Evolutionary conservation across 2,113 vertebrate species (phyloP).

Genomic region (Nyctereutes procyonoides): DNA sequence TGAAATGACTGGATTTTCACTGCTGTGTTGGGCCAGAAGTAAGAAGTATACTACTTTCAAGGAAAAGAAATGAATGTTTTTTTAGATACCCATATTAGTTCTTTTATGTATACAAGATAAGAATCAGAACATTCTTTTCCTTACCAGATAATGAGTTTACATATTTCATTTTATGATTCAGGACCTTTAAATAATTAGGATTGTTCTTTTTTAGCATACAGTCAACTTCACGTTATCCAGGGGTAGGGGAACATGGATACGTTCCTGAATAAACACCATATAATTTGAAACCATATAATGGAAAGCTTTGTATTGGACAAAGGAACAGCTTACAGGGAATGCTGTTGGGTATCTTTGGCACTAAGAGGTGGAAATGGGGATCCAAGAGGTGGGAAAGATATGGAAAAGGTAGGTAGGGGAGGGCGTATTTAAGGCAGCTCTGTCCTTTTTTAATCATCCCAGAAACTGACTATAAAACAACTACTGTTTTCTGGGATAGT

Average conservation of each 20-base stretch:
- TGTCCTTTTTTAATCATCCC: background rate
- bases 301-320: slow-evolving; percentile 64
- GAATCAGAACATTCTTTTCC: slow-evolving; percentile 59
- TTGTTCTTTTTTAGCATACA: slow-evolving; percentile 63
- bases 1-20: slow-evolving; percentile 70
- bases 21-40: slow-evolving; percentile 57
- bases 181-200: slow-evolving; percentile 67
- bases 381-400: slow-evolving; percentile 57
- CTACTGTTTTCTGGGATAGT: background rate
- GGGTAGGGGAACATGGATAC: slow-evolving; percentile 51
- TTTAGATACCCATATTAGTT: slow-evolving; percentile 11
- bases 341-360: slow-evolving; percentile 63
- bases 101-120: slow-evolving; percentile 24
- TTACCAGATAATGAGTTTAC: slow-evolving; percentile 61
- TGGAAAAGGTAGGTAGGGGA: slow-evolving; percentile 68
- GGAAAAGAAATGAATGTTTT: slow-evolving; percentile 54
- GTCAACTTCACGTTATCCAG: slow-evolving; percentile 68
- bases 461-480: background rate
- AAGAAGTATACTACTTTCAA: slow-evolving; percentile 52
- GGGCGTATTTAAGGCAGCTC: slow-evolving; percentile 28
- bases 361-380: slow-evolving; percentile 67
- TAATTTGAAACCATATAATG: slow-evolving; percentile 68
- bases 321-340: slow-evolving; percentile 54
- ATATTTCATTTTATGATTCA: slow-evolving; percentile 59
- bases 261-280: slow-evolving; percentile 61